Evolutionary conservation across 53 echinoderm and acorn worm species (phyloP).

Genomic region (Luidia sarsii): DNA sequence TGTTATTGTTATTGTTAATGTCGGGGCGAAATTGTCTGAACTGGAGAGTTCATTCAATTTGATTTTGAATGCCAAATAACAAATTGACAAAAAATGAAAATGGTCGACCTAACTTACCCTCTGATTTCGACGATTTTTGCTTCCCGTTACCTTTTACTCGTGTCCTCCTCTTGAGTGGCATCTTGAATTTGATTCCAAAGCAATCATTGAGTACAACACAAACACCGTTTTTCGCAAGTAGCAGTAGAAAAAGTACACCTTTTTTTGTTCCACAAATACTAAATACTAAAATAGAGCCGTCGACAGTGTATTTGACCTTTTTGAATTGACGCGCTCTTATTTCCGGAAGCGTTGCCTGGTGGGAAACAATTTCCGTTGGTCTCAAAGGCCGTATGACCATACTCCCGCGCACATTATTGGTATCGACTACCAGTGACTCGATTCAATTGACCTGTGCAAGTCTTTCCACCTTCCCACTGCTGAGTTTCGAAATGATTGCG

Average conservation of each 20-base stretch:
- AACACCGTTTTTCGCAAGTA: no score
- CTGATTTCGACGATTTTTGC: constrained; percentile 40
- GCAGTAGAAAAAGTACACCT: not conserved
- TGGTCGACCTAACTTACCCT: no score
- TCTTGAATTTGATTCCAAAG: no score
- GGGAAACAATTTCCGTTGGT: not conserved
- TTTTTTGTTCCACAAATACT: constrained; percentile 6
- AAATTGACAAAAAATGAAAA: no score
- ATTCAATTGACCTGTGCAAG: not conserved
- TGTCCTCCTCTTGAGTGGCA: constrained; percentile 30
- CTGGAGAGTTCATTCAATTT: no score
- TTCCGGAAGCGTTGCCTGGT: not conserved
- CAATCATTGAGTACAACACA: no score
- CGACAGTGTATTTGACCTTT: not conserved
- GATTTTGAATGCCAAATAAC: no score
- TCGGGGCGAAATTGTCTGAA: no score
- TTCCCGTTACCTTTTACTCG: constrained; percentile 26
- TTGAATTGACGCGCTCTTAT: constrained; percentile 32
- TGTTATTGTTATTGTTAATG: no score
- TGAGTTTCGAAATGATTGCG: no score
- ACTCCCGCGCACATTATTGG: not conserved
- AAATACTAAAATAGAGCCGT: no score
- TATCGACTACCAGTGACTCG: not conserved
- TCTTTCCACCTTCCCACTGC: no score
- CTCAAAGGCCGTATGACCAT: not conserved